Base-by-base conservation (phyloP, 92 coral and sea anemone species). In the Parazoanthus darwini region DNA sequence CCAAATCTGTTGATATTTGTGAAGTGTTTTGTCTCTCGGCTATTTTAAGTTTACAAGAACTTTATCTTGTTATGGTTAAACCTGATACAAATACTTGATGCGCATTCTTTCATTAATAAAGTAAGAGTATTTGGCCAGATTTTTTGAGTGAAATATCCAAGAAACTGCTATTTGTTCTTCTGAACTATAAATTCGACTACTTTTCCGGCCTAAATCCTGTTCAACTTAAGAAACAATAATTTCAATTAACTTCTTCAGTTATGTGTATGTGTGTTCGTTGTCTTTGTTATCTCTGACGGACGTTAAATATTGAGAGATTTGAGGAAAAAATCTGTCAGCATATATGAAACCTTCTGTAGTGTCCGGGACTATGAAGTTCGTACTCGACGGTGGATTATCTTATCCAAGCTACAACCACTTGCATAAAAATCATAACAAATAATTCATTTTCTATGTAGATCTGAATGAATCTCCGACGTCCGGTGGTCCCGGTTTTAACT, bases 281-380 rank as follows among this genome's bases (percentile, higher is more conserved):
- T 20, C 80, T 16, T 22, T 76, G 54, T 37, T 76, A 29, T 76
- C 80, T 79, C 54, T 16, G 13, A 79, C 39, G 43, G 25, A 76
- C 3, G 25, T 8, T 76, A 37, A 76, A 76, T 25, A 76, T 35
- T 48, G 42, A 79, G 6, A n/a, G 58, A 78, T 39, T 42, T 46
- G 51, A 9, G 22, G 58, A 44, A 33, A 29, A 14, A 8, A 18
- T 79, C 66, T 50, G 66, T 79, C 83, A 79, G n/a, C 29, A 1
- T 79, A 51, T 35, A 79, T 79, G 83, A 79, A 79, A 79, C 44
- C 66, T 25, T n/a, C 68, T 79, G 83, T 79, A 79, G 39, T 20
- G 23, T 44, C 51, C 46, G 46, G 25, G 26, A 7, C 38, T 5
- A 54, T 11, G 2, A 39, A 18, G 80, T 54, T 76, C 35, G 25